Percentiles rank a stretch among this genome's conserved stretches.
phyloP scores from a whole-genome alignment of 2,797 vertebrate genomes.

The Graptemys geographica region DNA sequence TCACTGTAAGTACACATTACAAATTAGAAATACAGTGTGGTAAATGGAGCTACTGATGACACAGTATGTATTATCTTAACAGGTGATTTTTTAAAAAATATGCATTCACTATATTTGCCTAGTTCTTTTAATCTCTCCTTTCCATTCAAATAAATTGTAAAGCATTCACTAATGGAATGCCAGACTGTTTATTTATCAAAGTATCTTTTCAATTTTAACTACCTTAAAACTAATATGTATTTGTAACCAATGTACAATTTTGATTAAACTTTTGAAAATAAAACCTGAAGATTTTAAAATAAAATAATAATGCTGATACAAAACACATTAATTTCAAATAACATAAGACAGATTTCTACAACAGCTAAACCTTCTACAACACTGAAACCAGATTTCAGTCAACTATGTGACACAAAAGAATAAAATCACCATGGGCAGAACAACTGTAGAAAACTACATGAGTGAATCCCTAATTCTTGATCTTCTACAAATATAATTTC shows the following conservation, averaged over 20 bases:
- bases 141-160: neutral
- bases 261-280: neutral
- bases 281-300: neutral
- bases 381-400: neutral
- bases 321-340: neutral
- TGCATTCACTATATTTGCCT: neutral
- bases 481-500: neutral
- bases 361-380: neutral
- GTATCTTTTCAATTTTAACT: neutral
- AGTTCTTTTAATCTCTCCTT: slow-evolving; percentile 2
- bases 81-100: neutral
- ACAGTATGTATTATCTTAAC: neutral
- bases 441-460: neutral
- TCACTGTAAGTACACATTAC: neutral
- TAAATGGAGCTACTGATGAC: slow-evolving; percentile 9
- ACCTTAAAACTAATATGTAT: neutral
- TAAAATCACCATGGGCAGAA: neutral
- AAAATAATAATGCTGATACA: neutral
- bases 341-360: neutral
- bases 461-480: neutral
- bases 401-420: neutral
- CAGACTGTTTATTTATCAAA: neutral
- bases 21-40: neutral
- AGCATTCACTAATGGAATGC: neutral
- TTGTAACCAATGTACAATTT: neutral